Evolutionary conservation across 1,140 invertebrate genomes (phyloP).

Genomic region (Potamilus streckersoni): DNA sequence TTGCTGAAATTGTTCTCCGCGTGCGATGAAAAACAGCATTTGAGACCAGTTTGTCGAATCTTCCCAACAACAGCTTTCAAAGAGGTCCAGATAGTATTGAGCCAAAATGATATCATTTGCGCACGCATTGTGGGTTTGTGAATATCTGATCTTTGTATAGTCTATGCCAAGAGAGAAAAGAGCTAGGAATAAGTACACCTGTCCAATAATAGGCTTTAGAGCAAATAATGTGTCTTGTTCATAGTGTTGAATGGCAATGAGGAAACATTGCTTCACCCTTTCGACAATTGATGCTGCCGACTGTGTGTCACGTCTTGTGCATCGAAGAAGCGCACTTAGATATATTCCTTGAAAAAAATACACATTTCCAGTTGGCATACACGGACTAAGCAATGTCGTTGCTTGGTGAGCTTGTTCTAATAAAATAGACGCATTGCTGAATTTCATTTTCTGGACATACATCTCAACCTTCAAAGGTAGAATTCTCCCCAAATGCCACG

Average conservation of each 20-base stretch:
- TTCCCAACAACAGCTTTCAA: constrained; percentile 22
- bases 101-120: constrained; percentile 9
- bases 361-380: constrained; percentile 17
- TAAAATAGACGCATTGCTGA: constrained; percentile 6
- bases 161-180: constrained; percentile 20
- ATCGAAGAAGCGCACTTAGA: constrained; percentile 7
- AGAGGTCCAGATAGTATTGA: constrained; percentile 13
- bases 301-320: constrained; percentile 1
- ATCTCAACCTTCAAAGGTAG: constrained; percentile 15
- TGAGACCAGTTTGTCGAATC: constrained; percentile 15
- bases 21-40: constrained; percentile 20
- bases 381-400: constrained; percentile 7
- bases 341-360: constrained; percentile 24
- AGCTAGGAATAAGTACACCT: constrained; percentile 26
- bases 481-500: constrained; percentile 13
- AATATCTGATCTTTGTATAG: constrained; percentile 11
- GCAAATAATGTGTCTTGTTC: constrained; percentile 11
- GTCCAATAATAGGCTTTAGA: constrained; percentile 21
- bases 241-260: constrained; percentile 22
- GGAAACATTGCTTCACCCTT: constrained; percentile 15
- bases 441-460: constrained; percentile 1
- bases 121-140: not conserved
- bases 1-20: constrained; percentile 18
- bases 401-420: constrained; percentile 13
- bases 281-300: constrained; percentile 1